These are phyloP conservation scores for Reticulitermes lucifugus DNA, from an alignment of 2,888 invertebrate species.

Conservation along the genomic window DNA sequence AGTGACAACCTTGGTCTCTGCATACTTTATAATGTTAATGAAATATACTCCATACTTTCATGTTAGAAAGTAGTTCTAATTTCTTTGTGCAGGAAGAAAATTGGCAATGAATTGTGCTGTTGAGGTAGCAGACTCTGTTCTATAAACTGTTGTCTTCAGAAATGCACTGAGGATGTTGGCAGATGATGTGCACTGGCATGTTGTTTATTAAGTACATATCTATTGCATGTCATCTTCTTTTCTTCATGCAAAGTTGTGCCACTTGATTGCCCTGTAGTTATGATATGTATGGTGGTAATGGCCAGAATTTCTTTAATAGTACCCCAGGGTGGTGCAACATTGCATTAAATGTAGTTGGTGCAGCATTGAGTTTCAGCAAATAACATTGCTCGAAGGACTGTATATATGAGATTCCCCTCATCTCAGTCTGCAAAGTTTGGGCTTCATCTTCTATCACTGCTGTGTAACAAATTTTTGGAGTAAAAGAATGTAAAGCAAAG, in stretches of 20 bases:
- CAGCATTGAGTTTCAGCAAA: neutral
- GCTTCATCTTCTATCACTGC: no score
- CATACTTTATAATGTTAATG: no score
- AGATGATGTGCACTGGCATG: conserved; percentile 1
- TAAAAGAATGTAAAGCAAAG: no score
- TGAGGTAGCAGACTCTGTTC: conserved; percentile 17
- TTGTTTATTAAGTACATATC: no score
- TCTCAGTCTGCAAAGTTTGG: neutral
- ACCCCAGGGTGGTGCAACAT: neutral
- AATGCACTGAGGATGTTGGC: neutral
- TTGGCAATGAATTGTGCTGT: no score
- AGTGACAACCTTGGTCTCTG: no score
- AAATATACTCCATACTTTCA: no score
- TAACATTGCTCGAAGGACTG: neutral
- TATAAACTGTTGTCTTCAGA: conserved; percentile 19
- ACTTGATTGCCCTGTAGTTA: neutral
- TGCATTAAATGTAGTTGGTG: neutral
- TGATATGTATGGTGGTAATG: no score
- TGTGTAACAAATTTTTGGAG: no score
- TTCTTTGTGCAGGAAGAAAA: no score
- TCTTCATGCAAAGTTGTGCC: neutral
- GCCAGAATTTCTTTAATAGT: no score
- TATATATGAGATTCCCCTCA: neutral
- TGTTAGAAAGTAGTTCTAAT: no score
- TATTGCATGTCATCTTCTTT: neutral